A percentile compares a stretch with the other conserved stretches of the same genome.
phyloP scores from a whole-genome alignment of 2,888 invertebrate genomes.

The Aphelenchoides bicaudatus region DNA sequence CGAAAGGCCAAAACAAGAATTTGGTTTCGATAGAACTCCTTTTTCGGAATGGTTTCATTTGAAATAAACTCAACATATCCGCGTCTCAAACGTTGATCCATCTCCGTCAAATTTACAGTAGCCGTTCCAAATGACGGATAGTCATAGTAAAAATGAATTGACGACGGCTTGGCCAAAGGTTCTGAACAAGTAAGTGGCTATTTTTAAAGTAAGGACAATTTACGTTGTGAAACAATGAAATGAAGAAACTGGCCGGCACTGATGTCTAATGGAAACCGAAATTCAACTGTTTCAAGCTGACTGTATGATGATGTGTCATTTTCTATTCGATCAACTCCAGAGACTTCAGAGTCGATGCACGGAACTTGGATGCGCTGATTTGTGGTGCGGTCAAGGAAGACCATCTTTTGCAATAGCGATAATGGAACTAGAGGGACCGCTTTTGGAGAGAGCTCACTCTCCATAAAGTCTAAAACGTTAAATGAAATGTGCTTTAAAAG shows the following conservation, averaged over 20 bases:
- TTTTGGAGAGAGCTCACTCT: constrained; percentile 18
- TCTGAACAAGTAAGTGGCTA: constrained; percentile 4
- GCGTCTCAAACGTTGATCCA: constrained; percentile 25
- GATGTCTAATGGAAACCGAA: not conserved
- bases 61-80: constrained; percentile 20
- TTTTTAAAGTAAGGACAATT: not conserved
- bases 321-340: not conserved
- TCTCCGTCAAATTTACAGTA: constrained; percentile 21
- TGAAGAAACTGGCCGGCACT: constrained; percentile 14
- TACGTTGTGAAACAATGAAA: constrained; percentile 10
- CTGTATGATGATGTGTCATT: constrained; percentile 5
- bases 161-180: constrained; percentile 17
- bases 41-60: constrained; percentile 20
- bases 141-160: constrained; percentile 29
- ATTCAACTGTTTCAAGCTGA: constrained; percentile 11
- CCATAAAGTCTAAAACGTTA: constrained; percentile 25
- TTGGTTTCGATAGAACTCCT: constrained; percentile 18
- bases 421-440: constrained; percentile 23
- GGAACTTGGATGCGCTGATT: not conserved
- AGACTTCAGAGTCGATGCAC: constrained; percentile 20
- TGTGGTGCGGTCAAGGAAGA: constrained; percentile 10
- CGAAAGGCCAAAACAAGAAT: constrained; percentile 7
- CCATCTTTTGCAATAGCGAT: constrained; percentile 11
- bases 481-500: not conserved
- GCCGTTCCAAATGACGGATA: constrained; percentile 24